Evolutionary conservation across 2,888 invertebrate genomes (phyloP).

Genomic region (Plebejus melissa): DNA sequence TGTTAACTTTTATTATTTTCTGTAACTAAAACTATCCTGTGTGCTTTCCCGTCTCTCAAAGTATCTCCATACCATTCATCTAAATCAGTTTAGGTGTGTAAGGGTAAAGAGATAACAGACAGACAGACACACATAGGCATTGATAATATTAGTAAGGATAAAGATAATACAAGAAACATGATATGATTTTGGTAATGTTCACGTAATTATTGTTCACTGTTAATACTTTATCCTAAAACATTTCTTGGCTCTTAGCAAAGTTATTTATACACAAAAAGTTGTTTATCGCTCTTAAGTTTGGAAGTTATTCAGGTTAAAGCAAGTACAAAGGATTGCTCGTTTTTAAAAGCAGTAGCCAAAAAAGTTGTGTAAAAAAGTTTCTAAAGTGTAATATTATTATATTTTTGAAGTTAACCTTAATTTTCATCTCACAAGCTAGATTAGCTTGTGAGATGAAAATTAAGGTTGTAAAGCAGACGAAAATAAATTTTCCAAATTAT

Average conservation of each 20-base stretch:
- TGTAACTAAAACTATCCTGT: no score
- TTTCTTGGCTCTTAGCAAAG: neutral
- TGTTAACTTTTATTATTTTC: no score
- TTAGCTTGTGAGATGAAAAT: no score
- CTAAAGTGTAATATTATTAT: neutral
- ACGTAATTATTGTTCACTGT: neutral
- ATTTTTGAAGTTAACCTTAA: neutral
- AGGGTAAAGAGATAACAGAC: neutral
- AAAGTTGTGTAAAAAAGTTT: neutral
- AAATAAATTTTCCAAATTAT: no score
- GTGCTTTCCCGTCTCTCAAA: neutral
- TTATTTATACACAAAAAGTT: slow-evolving; percentile 1
- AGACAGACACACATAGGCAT: no score
- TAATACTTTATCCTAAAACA: neutral
- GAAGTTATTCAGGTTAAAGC: neutral
- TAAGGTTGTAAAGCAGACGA: no score
- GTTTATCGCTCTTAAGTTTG: neutral
- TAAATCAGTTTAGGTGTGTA: neutral
- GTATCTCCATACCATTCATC: no score
- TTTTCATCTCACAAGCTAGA: no score
- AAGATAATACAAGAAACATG: no score
- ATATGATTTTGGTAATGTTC: no score
- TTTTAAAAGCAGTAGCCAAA: neutral
- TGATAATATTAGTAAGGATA: no score
- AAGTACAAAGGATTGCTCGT: neutral